Percentiles rank a stretch among this genome's conserved stretches.
These are phyloP conservation scores for Panurus biarmicus DNA, from an alignment of 2,113 vertebrate genomes.

Conservation along the genomic window DNA sequence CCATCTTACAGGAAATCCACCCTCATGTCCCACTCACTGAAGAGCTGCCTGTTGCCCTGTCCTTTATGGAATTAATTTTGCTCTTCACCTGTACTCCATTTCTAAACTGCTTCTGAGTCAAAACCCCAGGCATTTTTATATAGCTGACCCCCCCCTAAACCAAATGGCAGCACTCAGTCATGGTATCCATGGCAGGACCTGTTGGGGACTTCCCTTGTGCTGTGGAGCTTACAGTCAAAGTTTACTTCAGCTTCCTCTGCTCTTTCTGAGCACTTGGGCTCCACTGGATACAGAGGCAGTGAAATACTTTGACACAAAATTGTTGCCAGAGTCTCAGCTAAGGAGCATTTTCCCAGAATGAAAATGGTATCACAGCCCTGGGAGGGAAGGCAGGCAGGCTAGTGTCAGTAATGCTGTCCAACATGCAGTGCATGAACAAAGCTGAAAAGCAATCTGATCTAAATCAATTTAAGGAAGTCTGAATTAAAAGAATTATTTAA, in stretches of 20 bases:
- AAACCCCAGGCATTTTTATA: not conserved
- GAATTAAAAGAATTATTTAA: not conserved
- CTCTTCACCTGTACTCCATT: not conserved
- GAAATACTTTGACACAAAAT: not conserved
- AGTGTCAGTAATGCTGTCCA: not conserved
- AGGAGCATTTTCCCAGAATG: not conserved
- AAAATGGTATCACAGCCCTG: not conserved
- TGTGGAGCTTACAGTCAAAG: not conserved
- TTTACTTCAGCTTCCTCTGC: conserved; percentile 4
- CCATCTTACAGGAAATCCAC: not conserved
- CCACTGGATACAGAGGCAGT: not conserved
- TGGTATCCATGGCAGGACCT: not conserved
- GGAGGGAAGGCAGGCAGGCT: not conserved
- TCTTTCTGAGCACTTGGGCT: not conserved
- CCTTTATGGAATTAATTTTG: not conserved
- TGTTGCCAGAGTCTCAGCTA: conserved; percentile 17
- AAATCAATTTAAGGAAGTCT: not conserved
- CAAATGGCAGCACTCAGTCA: not conserved
- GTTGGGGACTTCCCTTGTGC: not conserved
- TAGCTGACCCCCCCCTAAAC: not conserved
- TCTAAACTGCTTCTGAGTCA: not conserved
- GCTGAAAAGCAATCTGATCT: not conserved
- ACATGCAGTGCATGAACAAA: not conserved
- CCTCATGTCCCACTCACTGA: not conserved
- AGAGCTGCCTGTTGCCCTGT: not conserved